Percentiles rank a stretch among this genome's conserved stretches.
Conservation (phyloP, 2,113 vertebrate species). For the Leucosticte australis region DNA sequence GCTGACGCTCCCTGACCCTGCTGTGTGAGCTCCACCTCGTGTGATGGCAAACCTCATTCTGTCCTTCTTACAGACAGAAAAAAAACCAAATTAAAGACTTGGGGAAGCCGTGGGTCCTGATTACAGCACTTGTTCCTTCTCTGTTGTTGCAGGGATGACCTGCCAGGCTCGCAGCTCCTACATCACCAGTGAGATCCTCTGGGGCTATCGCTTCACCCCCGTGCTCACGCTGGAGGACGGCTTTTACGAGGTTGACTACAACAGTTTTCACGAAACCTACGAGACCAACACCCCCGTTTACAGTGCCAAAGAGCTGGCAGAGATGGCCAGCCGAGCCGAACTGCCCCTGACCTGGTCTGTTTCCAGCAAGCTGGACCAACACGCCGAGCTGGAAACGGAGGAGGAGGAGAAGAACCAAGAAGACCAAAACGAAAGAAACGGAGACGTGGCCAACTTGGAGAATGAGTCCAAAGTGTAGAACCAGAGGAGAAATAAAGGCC, state of each 20-base stretch:
- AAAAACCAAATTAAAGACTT: background rate
- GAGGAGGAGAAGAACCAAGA: conserved; percentile 80
- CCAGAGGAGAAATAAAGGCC: background rate
- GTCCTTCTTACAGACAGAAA: background rate
- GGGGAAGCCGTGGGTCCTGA: background rate
- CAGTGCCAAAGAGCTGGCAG: conserved; percentile 91
- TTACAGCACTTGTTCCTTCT: background rate
- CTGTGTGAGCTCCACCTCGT: background rate
- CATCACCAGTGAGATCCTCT: conserved; percentile 92
- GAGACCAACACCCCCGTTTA: conserved; percentile 93
- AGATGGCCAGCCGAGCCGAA: conserved; percentile 81
- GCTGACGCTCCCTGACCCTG: background rate
- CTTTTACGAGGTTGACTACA: conserved; percentile 98
- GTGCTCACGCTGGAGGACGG: conserved; percentile 96
- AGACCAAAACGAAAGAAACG: conserved; percentile 86
- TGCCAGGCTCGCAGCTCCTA: conserved; percentile 97
- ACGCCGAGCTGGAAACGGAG: conserved; percentile 82
- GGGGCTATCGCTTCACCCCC: conserved; percentile 96
- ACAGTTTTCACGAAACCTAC: conserved; percentile 96
- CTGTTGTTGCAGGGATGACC: conserved; percentile 88
- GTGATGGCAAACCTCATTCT: background rate
- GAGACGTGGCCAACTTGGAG: conserved; percentile 91
- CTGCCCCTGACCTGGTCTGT: conserved; percentile 93
- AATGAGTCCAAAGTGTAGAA: conserved; percentile 93
- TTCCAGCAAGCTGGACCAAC: conserved; percentile 92